Conservation (phyloP, 1,140 invertebrate genomes). For the Arion vulgaris region DNA sequence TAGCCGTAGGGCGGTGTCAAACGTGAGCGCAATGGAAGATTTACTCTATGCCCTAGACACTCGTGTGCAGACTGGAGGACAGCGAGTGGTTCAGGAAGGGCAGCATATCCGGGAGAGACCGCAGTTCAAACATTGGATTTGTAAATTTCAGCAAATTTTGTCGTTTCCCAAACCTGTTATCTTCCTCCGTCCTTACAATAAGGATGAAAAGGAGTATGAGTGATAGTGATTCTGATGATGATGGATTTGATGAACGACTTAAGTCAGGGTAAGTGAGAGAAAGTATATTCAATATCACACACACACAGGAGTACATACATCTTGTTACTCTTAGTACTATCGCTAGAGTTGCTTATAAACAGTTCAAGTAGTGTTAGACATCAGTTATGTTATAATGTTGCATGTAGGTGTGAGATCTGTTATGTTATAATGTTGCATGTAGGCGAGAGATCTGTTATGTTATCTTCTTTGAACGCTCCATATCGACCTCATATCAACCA, state of each 20-base stretch:
- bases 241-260: constrained; percentile 70
- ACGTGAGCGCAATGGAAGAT: neutral
- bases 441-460: too few relatives aligned
- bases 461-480: too few relatives aligned
- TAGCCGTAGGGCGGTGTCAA: constrained; percentile 19
- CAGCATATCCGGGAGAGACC: neutral
- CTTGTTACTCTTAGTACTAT: too few relatives aligned
- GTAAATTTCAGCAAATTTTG: neutral
- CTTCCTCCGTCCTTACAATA: neutral
- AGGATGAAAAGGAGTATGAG: constrained; percentile 73
- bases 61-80: constrained; percentile 26
- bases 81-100: neutral
- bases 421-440: too few relatives aligned
- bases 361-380: too few relatives aligned
- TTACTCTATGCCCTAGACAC: constrained; percentile 5
- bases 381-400: too few relatives aligned
- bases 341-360: too few relatives aligned
- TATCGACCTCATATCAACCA: too few relatives aligned
- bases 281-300: neutral
- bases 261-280: constrained; percentile 71
- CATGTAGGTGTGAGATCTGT: too few relatives aligned
- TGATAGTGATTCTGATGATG: constrained; percentile 73
- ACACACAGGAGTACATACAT: neutral
- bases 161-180: neutral
- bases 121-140: neutral